Conservation (phyloP, 2,797 vertebrate species). For the Streptopelia turtur region DNA sequence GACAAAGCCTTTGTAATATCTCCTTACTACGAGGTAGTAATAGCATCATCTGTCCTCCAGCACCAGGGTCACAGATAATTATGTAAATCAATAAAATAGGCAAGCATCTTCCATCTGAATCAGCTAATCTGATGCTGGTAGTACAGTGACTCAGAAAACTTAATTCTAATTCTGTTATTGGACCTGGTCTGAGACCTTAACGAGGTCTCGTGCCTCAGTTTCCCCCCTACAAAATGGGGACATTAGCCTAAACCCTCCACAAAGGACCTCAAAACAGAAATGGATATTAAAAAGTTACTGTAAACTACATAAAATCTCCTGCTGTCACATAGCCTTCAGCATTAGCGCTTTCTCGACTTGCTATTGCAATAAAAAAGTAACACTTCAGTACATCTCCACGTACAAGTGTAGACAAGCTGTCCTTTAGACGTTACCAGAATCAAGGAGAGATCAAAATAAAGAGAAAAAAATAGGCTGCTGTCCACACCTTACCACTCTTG, state of each 20-base stretch:
- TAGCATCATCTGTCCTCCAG: conserved; percentile 33
- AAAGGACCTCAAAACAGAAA: neutral
- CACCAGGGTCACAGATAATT: conserved; percentile 35
- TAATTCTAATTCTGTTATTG: neutral
- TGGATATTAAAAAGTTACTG: neutral
- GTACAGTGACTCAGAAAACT: neutral
- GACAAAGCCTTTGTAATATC: conserved; percentile 36
- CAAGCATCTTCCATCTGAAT: conserved; percentile 37
- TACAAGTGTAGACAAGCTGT: neutral
- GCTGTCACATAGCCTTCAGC: neutral
- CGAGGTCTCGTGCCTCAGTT: neutral
- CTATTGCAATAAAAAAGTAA: neutral
- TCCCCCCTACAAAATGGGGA: neutral
- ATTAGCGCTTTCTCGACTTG: neutral
- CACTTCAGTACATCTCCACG: neutral
- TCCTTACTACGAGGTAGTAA: neutral
- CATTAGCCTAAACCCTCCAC: neutral
- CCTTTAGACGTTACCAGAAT: neutral
- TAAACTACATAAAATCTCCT: neutral
- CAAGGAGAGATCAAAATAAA: neutral
- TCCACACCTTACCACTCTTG: neutral
- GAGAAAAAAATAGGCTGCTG: neutral
- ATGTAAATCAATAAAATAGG: conserved; percentile 27
- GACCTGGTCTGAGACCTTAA: neutral
- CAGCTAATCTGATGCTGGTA: neutral